Base-by-base conservation (phyloP, 2,797 vertebrate species). In the Melanotaenia boesemani region DNA sequence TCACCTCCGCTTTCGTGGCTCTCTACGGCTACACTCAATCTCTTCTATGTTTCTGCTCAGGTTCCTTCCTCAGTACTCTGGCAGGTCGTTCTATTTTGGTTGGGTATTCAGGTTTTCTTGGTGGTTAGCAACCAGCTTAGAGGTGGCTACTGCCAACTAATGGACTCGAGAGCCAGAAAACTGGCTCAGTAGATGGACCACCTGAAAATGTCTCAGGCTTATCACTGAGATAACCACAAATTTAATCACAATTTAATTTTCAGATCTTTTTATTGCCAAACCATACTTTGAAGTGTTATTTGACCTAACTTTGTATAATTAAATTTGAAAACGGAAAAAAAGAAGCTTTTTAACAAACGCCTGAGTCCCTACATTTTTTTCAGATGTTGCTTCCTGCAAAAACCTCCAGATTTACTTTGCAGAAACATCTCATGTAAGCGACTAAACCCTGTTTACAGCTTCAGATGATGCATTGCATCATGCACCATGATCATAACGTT, bases 401-500 rank as follows among this genome's bases (percentile, higher is more conserved):
- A 83, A 65, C 24, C 48, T 56, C 63, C 30, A 18, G 46, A 32
- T 56, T 37, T 26, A 22, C 24, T 76, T 62, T 22, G 71, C 67
- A 82, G 70, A 70, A 83, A 62, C 64, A 66, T 58, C n/a, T 63
- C 56, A 26, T 70, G 48, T 44, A 67, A 79, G 64, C 61, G 67
- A 81, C 72, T 15, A 62, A 84, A 82, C 56, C 88, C 77, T 61
- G 81, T 86, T 91, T 88, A 72, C 89, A 85, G 87, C 81, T 88
- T 74, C 74, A 74, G 74, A 78, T 39, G 70, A 58, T 20, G 76
- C 60, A 52, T 92, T 93, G 88, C 89, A 89, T 92, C 91, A 91
- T 80, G 59, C 70, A n/a, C 39, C 7, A 6, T 67, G 79, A 86
- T 87, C 74, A 64, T 68, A 44, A 82, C 58, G 72, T 83, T 79